Evolutionary conservation across 1,140 invertebrate species (phyloP), one percentile per base, ranked within the genome.

Genomic region (Leptinotarsa defecta): DNA sequence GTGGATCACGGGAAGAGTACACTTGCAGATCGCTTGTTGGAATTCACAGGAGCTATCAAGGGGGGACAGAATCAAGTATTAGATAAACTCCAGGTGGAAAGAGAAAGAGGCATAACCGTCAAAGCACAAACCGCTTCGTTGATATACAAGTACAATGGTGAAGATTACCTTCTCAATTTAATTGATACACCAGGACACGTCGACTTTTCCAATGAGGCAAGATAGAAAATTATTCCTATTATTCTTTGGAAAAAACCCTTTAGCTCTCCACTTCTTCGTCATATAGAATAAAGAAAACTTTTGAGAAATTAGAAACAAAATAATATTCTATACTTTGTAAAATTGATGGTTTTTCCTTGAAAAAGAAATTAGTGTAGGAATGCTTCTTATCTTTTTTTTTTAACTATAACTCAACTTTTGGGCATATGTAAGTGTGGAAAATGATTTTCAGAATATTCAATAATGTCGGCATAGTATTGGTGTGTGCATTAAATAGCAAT

Each of bases 121-220:
- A 99, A 99, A 88, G 98, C 98, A 15, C 97, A 99, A 83, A 97
- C 96, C 20, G 97, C 93, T 17, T 96, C 96, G 1, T 87, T 99
- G 69, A 90, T 94, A 77, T 95, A 98, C 82, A 87, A 84, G 20
- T 89, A 91, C 75, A 88, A 91, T 19, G 89, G 88, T 64, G 85
- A 89, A 78, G 83, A 89, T 57, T 98, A 97, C 88, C 86, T 99
- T n/a, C 87, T 99, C 1, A 99, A 99, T 87, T 89, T 99, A 4
- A 98, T 99, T 78, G 98, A 99, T 86, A 99, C 98, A 20, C 98
- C 98, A 48, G 98, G 98, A 27, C 98, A 99, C 90, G 97, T 99
- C 13, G 98, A 99, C 86, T 99, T 99, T 87, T 92, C 94, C 4
- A 98, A 96, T 88, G 98, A 99, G 90, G 98, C 99, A 81, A 80